Evolutionary conservation across 2,797 vertebrate species (phyloP).

Genomic region (Tiaroga cobitis): DNA sequence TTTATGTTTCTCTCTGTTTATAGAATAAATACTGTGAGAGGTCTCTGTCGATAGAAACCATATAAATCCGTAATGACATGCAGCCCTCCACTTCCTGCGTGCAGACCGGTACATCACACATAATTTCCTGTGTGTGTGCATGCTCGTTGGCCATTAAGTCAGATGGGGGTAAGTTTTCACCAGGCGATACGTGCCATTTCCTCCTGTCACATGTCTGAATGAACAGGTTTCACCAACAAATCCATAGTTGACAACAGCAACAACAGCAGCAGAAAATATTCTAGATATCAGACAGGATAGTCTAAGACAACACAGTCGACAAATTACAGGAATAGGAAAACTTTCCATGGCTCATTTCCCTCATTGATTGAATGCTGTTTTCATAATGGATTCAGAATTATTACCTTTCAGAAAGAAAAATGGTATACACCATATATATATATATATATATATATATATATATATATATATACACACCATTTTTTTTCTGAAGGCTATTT

Average conservation of each 20-base stretch:
- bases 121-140: conserved; percentile 71
- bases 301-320: conserved; percentile 7
- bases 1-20: neutral
- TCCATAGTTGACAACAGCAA: conserved; percentile 19
- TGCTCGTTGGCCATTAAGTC: conserved; percentile 75
- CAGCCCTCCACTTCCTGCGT: conserved; percentile 60
- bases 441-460: neutral
- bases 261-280: conserved; percentile 29
- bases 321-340: conserved; percentile 26
- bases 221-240: conserved; percentile 38
- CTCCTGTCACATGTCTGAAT: conserved; percentile 57
- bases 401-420: neutral
- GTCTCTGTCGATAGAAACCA: conserved; percentile 1
- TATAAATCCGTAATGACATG: conserved; percentile 47
- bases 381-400: conserved; percentile 29
- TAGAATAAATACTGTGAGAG: neutral
- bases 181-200: conserved; percentile 64
- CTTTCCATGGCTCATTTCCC: conserved; percentile 25
- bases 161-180: conserved; percentile 71
- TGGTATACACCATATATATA: neutral
- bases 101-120: conserved; percentile 68
- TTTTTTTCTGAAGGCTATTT: no score
- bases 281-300: conserved; percentile 21
- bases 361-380: conserved; percentile 15
- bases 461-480: neutral